phyloP scores from a whole-genome alignment of 2,888 invertebrate genomes.

The Therioaphis trifolii region DNA sequence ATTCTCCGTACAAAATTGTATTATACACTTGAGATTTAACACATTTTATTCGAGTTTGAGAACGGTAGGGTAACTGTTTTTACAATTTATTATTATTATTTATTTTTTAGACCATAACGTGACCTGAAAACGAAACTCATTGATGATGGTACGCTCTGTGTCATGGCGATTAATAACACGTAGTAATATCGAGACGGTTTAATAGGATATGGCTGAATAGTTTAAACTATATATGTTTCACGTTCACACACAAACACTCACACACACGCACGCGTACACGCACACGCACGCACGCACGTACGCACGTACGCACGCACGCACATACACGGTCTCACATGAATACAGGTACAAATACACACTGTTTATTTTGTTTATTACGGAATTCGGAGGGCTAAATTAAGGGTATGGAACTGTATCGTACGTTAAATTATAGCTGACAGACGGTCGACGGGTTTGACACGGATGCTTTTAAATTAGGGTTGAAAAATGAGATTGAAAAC shows the following conservation, averaged over 20 bases:
- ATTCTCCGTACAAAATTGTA: slow-evolving; percentile 17
- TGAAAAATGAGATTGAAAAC: slow-evolving; percentile 38
- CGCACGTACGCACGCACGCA: neutral
- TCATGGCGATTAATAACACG: slow-evolving; percentile 39
- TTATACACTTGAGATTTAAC: neutral
- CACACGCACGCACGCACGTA: neutral
- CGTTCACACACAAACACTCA: neutral
- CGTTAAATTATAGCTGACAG: slow-evolving; percentile 18
- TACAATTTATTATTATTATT: slow-evolving; percentile 4
- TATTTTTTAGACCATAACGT: slow-evolving; percentile 12
- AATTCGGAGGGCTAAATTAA: slow-evolving; percentile 4
- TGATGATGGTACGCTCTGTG: neutral
- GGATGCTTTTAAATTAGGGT: slow-evolving; percentile 26
- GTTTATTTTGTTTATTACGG: slow-evolving; percentile 51
- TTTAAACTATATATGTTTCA: neutral
- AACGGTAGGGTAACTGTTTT: neutral
- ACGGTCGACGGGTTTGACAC: slow-evolving; percentile 11
- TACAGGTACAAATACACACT: neutral
- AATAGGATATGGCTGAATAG: slow-evolving; percentile 44
- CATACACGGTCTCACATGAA: neutral
- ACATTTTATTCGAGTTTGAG: neutral
- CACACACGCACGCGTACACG: neutral
- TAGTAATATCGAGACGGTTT: slow-evolving; percentile 31
- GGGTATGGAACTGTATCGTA: neutral
- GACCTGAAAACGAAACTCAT: slow-evolving; percentile 10